Base-by-base conservation (phyloP, 2,113 vertebrate genomes). In the Lycocorax pyrrhopterus region DNA sequence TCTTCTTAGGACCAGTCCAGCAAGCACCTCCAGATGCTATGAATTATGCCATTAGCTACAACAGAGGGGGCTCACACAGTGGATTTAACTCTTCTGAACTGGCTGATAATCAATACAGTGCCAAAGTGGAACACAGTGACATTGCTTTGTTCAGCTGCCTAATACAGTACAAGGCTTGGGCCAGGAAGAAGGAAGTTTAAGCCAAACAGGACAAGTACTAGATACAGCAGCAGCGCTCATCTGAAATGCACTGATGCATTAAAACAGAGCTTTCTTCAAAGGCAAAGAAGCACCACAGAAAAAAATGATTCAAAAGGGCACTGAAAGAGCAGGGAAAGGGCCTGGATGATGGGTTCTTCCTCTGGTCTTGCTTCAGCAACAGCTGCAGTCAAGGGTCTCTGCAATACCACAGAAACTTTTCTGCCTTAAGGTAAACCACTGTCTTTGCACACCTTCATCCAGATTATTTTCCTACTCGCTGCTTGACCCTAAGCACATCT, bases 21-120 rank as follows among this genome's bases (percentile, higher is more conserved):
- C 66, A 89, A 73, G 33, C 72, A 81, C 27, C 87, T 79, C 76
- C 88, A 92, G 79, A 93, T 90, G 94, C 79, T 92, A 43, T 13
- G 35, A 93, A 74, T 94, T 93, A 92, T 10, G 26, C 33, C 76
- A 89, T 75, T 72, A 90, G 66, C 46, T 77, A 35, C 46, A 56
- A 16, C 30, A 86, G n/a, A 88, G 81, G 56, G 77, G 51, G 51
- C 39, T 90, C 86, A 79, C 64, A 89, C 18, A 53, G 72, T 51
- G 30, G 32, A 44, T 84, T 63, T 72, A 73, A 62, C 62, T 60
- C 17, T 72, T 82, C 49, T 75, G 63, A 72, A 56, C 29, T 47
- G 56, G 52, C 22, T 44, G 22, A 85, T 49, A 32, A 88, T 41
- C 79, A 68, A 59, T 51, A 58, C 5, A 85, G 44, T 3, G 17